Percentiles rank a stretch among this genome's conserved stretches.
These are phyloP conservation scores for Protonibea diacanthus DNA, from an alignment of 2,797 vertebrate genomes.

Conservation along the genomic window DNA sequence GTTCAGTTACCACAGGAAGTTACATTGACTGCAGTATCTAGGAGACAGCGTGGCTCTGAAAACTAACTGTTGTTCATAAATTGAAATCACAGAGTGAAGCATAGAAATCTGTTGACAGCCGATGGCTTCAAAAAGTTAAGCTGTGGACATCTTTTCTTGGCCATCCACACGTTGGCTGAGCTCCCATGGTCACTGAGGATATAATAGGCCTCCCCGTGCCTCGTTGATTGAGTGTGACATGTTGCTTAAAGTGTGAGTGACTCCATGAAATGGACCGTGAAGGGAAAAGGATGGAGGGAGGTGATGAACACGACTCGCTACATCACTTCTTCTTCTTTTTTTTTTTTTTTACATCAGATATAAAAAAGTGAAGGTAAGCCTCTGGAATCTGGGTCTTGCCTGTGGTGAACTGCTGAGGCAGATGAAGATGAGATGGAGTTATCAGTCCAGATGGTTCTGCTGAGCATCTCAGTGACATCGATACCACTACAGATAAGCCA, in stretches of 20 bases:
- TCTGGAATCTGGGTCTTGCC: slow-evolving; percentile 27
- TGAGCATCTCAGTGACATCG: slow-evolving; percentile 72
- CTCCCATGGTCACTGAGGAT: slow-evolving; percentile 12
- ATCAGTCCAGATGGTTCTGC: slow-evolving; percentile 69
- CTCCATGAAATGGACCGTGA: slow-evolving; percentile 30
- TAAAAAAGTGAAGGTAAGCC: slow-evolving; percentile 30
- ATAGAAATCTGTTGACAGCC: slow-evolving; percentile 10
- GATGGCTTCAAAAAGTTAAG: slow-evolving; percentile 5
- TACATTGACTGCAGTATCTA: neutral
- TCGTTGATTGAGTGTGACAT: slow-evolving; percentile 30
- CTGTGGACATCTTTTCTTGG: slow-evolving; percentile 15
- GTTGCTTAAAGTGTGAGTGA: slow-evolving; percentile 27
- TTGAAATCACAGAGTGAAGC: neutral
- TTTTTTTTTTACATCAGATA: slow-evolving; percentile 15
- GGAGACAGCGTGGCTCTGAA: neutral
- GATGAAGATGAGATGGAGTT: slow-evolving; percentile 57
- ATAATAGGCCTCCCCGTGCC: neutral
- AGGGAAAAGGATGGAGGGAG: slow-evolving; percentile 24
- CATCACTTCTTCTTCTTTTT: neutral
- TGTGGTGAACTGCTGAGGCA: slow-evolving; percentile 26
- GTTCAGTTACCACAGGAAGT: too few species aligned
- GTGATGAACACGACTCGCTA: slow-evolving; percentile 8
- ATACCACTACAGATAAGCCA: slow-evolving; percentile 80
- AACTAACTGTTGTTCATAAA: neutral
- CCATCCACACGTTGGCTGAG: neutral